Evolutionary conservation across 2,113 vertebrate species (phyloP), one percentile per base, ranked within the genome.

Genomic region (Limanda limanda): DNA sequence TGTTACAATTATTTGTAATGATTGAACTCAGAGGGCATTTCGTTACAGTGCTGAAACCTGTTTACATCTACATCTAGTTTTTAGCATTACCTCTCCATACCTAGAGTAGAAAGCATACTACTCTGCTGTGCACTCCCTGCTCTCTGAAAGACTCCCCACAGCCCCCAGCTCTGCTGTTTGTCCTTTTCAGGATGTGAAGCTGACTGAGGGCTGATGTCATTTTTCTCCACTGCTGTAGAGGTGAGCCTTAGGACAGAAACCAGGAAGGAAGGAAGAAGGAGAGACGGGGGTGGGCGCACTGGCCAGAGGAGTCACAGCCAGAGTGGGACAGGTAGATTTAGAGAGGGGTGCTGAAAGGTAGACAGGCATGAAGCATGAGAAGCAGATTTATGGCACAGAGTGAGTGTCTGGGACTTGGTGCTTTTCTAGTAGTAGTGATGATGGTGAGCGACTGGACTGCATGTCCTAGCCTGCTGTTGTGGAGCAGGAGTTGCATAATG

Each of bases 181-280:
- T 91, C 75, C 59, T 70, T 81, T 87, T 83, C 86, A 89, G 87
- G 86, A 93, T 91, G 88, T 91, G 80, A 90, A 74, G 76, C 75
- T 80, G 81, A 84, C 84, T 74, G 63, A 72, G 60, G 78, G 84
- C 87, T 91, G 86, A 91, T 89, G 89, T 92, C 90, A 89, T 91
- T 83, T 85, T 79, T 89, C 84, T 88, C 62, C 83, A 76, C 81
- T 86, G 81, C 90, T 91, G 86, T 88, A 91, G 87, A 91, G 89
- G 92, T 94, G 91, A 94, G 84, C 85, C 58, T 57, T 80, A 78
- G 85, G 85, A 89, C 86, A 89, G 85, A 89, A 87, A 81, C 64
- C 73, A 24, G 88, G 83, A 89, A 85, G 14, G 57, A 17, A 55
- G 74, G 74, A 76, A 78, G 31, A 76, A 78, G 58, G 81, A 70